Evolutionary conservation across 1,140 invertebrate genomes (phyloP).

Genomic region (Dinoponera quadriceps): DNA sequence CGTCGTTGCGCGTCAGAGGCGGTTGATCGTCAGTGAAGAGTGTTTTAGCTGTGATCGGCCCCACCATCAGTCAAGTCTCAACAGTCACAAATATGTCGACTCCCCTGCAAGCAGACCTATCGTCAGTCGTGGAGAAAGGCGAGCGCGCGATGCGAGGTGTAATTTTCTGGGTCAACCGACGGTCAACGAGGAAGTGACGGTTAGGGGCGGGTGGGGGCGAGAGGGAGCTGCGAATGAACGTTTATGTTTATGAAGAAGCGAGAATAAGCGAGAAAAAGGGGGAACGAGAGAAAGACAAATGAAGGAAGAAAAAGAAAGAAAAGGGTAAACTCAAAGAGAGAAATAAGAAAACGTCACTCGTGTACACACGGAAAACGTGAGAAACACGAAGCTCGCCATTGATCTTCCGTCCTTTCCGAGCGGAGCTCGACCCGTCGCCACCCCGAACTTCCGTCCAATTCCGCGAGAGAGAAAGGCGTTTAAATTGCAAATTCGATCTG

Average conservation of each 20-base stretch:
- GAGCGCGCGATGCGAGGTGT: slow-evolving; percentile 28
- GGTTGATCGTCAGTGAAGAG: slow-evolving; percentile 78
- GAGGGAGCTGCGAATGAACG: not conserved
- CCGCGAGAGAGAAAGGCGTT: not conserved
- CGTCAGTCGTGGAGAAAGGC: slow-evolving; percentile 73
- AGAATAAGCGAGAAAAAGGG: not conserved
- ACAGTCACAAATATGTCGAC: slow-evolving; percentile 85
- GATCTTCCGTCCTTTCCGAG: not conserved
- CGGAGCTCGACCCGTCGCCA: slow-evolving; percentile 12
- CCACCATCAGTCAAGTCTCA: slow-evolving; percentile 80
- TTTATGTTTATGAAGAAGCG: slow-evolving; percentile 31
- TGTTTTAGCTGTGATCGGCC: slow-evolving; percentile 78
- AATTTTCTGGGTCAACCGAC: slow-evolving; percentile 27
- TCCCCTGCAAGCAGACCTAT: slow-evolving; percentile 85
- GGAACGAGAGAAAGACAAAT: not conserved
- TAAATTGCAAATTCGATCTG: not conserved
- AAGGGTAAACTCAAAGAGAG: too few species aligned
- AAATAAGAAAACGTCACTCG: too few species aligned
- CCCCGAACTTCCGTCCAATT: not conserved
- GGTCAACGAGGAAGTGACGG: not conserved
- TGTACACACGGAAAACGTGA: too few species aligned
- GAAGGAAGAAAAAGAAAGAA: too few species aligned
- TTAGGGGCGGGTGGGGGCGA: not conserved
- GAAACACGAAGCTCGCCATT: slow-evolving; percentile 9
- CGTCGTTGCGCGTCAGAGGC: slow-evolving; percentile 71